phyloP scores from a whole-genome alignment of 2,797 vertebrate species.

The Erethizon dorsatum region DNA sequence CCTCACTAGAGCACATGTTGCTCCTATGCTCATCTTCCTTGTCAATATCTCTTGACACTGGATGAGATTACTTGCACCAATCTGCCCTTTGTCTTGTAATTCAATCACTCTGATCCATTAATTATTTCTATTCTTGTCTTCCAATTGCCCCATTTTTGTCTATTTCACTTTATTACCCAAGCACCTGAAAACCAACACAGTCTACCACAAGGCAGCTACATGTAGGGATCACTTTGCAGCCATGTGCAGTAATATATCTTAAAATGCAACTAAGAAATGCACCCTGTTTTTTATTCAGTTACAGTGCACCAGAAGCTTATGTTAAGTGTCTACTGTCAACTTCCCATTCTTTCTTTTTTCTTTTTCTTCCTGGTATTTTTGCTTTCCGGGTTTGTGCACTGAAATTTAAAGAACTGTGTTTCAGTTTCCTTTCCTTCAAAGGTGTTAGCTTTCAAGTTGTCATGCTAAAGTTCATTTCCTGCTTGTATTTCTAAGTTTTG shows the following conservation, averaged over 20 bases:
- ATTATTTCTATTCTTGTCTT: background rate
- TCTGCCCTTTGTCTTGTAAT: background rate
- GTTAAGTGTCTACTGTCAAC: constrained; percentile 58
- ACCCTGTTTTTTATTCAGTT: constrained; percentile 2
- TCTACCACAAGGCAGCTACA: background rate
- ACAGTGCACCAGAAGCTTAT: constrained; percentile 2
- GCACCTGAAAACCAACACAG: background rate
- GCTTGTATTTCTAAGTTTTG: constrained; percentile 73
- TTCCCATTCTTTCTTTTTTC: background rate
- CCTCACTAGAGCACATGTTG: background rate
- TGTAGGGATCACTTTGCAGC: background rate
- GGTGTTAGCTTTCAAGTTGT: constrained; percentile 69
- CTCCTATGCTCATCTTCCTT: background rate
- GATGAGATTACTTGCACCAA: background rate
- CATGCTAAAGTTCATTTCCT: constrained; percentile 81
- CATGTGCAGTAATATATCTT: constrained; percentile 34
- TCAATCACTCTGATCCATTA: background rate
- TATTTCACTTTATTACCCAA: background rate
- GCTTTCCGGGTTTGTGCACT: constrained; percentile 62
- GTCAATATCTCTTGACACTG: background rate
- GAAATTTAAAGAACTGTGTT: constrained; percentile 73
- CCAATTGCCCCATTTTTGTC: background rate
- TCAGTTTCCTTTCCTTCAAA: constrained; percentile 60
- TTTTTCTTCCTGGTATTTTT: background rate
- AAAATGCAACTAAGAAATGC: constrained; percentile 23